Evolutionary conservation across 2,888 invertebrate genomes (phyloP).

Genomic region (Sinodicranocentrus sp.): DNA sequence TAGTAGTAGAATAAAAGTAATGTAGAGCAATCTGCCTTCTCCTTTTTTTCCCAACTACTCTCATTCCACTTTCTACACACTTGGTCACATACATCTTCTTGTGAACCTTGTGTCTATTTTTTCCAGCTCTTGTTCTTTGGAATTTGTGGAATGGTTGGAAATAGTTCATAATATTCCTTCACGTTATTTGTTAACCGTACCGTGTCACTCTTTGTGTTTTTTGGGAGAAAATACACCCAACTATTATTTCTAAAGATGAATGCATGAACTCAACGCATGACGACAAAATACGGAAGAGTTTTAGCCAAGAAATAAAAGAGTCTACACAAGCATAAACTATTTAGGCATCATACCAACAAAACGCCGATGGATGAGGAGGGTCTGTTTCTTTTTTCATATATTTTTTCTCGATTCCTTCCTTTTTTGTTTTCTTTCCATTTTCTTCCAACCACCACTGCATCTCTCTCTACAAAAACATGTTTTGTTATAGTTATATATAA

Average conservation of each 20-base stretch:
- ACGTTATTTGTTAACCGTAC: background rate
- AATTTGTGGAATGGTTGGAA: conserved; percentile 36
- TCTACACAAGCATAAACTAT: conserved; percentile 47
- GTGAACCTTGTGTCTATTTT: conserved; percentile 13
- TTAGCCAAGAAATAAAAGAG: background rate
- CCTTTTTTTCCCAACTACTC: background rate
- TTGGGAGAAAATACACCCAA: too few species aligned
- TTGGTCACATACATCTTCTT: too few species aligned
- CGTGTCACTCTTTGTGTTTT: too few species aligned
- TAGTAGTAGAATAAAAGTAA: background rate
- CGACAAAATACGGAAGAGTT: too few species aligned
- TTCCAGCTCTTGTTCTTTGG: conserved; percentile 20
- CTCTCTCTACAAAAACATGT: background rate
- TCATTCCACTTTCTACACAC: background rate
- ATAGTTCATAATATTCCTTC: conserved; percentile 41
- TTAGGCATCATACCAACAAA: conserved; percentile 17
- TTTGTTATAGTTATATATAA: conserved; percentile 7
- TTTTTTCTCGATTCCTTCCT: conserved; percentile 20
- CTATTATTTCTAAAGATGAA: too few species aligned
- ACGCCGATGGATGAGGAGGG: conserved; percentile 19
- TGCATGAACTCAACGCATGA: too few species aligned
- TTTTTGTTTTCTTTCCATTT: conserved; percentile 39
- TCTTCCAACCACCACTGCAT: background rate
- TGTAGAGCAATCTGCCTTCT: conserved; percentile 31
- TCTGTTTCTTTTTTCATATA: conserved; percentile 54